Percentiles rank a stretch among this genome's conserved stretches.
phyloP scores from a whole-genome alignment of 2,888 invertebrate species.

The Sphaerophoria rueppellii region DNA sequence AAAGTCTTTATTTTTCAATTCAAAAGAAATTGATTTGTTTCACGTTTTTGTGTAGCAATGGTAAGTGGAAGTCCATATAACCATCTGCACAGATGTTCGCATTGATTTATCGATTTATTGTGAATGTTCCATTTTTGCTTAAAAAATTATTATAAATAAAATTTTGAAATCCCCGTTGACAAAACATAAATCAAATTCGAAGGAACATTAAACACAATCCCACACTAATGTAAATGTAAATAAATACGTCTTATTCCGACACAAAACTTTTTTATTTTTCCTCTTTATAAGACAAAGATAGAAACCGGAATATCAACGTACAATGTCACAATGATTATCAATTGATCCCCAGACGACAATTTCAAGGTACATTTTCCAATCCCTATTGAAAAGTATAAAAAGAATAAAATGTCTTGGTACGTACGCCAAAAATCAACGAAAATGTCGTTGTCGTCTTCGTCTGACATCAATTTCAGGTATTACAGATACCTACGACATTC shows the following conservation, averaged over 20 bases:
- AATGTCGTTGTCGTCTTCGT: neutral
- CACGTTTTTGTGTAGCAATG: no score
- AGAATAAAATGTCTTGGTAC: neutral
- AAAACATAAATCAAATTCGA: neutral
- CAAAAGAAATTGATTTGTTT: no score
- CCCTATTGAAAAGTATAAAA: neutral
- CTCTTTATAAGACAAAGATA: neutral
- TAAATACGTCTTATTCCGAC: neutral
- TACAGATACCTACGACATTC: neutral
- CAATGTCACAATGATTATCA: conserved; percentile 35
- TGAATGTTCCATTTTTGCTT: no score
- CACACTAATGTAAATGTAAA: neutral
- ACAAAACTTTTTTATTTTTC: conserved; percentile 6
- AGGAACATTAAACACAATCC: neutral
- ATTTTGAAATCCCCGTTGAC: neutral
- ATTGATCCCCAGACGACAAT: conserved; percentile 45
- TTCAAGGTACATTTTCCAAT: conserved; percentile 22
- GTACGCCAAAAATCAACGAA: neutral
- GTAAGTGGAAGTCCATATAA: no score
- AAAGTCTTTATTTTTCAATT: no score
- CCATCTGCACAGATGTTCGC: no score
- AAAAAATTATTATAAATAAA: neutral
- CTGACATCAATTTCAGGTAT: conserved; percentile 19
- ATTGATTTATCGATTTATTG: no score
- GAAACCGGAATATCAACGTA: conserved; percentile 4